Percentiles rank a stretch among this genome's conserved stretches.
Evolutionary conservation across 2,888 invertebrate species (phyloP).

Genomic region (Ptilodon capucinus): DNA sequence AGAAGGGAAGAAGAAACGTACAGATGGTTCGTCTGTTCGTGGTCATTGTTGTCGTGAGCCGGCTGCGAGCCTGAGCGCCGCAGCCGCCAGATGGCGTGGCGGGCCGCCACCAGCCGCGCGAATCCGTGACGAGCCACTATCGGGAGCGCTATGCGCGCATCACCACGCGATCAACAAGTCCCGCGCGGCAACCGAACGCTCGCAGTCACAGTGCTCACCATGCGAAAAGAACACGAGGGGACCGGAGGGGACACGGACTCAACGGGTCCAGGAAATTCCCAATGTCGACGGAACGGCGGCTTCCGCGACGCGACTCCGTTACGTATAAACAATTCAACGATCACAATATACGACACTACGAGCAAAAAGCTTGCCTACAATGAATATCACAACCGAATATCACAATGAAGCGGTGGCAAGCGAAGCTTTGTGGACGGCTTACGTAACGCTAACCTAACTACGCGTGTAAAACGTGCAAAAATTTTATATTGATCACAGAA

Average conservation of each 20-base stretch:
- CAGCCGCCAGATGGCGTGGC: conserved; percentile 87
- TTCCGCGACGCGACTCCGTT: conserved; percentile 50
- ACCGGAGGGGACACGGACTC: conserved; percentile 22
- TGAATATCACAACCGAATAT: conserved; percentile 80
- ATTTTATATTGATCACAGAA: conserved; percentile 74
- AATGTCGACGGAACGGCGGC: conserved; percentile 50
- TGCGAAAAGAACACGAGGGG: conserved; percentile 41
- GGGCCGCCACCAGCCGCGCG: conserved; percentile 87
- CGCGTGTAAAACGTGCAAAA: conserved; percentile 77
- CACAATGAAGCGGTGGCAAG: conserved; percentile 79
- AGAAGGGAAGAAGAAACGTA: conserved; percentile 75
- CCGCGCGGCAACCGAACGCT: conserved; percentile 39
- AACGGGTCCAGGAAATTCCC: conserved; percentile 51
- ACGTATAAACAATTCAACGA: conserved; percentile 16
- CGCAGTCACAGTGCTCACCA: conserved; percentile 50
- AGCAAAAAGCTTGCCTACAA: conserved; percentile 77
- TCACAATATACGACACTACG: conserved; percentile 43
- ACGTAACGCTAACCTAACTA: conserved; percentile 76
- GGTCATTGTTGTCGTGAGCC: conserved; percentile 75
- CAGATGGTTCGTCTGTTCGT: conserved; percentile 81
- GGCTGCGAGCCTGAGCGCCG: conserved; percentile 82
- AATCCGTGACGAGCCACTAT: conserved; percentile 87
- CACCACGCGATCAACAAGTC: conserved; percentile 65
- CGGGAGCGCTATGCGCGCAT: conserved; percentile 71
- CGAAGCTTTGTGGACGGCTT: conserved; percentile 81